Conservation (phyloP, 2,113 vertebrate genomes). For the Aegithalos caudatus region DNA sequence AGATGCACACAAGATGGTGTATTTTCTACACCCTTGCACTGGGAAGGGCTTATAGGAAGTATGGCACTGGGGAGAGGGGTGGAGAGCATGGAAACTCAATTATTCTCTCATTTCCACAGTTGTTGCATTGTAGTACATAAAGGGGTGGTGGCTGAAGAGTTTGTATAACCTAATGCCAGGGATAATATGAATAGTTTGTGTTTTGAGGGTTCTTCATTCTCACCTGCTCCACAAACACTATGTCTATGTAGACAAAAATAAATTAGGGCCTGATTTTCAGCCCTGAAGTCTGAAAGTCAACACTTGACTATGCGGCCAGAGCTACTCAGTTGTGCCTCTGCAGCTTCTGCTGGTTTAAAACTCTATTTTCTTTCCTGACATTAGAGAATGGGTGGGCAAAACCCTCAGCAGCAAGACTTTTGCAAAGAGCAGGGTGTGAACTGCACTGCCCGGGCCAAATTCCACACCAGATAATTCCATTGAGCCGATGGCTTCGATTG, state of each 20-base stretch:
- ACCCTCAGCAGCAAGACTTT: background rate
- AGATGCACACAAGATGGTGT: conserved; percentile 33
- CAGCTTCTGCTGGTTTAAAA: background rate
- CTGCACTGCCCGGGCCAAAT: conserved; percentile 5
- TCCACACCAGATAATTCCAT: conserved; percentile 65
- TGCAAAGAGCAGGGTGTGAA: background rate
- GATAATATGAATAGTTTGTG: background rate
- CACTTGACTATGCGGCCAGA: background rate
- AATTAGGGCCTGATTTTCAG: background rate
- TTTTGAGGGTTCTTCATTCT: background rate
- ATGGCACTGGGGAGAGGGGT: background rate
- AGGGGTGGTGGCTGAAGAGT: background rate
- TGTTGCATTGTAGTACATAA: background rate
- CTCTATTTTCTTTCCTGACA: background rate
- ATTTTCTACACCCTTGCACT: background rate
- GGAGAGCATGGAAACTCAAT: background rate
- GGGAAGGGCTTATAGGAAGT: background rate
- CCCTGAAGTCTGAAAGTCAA: background rate
- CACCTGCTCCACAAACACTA: background rate
- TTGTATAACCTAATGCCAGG: background rate
- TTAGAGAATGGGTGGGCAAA: background rate
- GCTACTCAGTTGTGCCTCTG: background rate
- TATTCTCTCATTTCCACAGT: background rate
- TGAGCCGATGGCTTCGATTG: background rate
- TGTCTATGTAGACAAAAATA: background rate